Evolutionary conservation across 2,888 invertebrate species (phyloP), one percentile per base, ranked within the genome.

Genomic region (Eumerus sabulonum): DNA sequence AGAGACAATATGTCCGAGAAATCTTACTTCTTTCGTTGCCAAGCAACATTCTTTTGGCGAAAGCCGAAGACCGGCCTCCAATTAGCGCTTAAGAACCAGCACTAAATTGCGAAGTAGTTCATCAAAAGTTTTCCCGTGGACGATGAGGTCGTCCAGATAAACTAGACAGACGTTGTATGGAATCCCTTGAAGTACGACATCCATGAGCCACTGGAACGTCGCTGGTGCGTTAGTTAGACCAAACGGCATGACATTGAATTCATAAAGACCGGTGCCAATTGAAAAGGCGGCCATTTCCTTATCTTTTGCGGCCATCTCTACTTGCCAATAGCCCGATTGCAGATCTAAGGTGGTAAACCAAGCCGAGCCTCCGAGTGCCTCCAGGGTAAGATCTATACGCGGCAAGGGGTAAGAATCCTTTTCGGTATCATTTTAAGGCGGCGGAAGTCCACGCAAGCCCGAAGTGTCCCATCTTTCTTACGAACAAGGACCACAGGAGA

Each of bases 231-330:
- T 76, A 27, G 57, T 70, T 3, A 76, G 51, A 40, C 66, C 76
- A 68, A 82, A 82, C 1, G 82, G 82, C 83, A 83, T 84, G 0
- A 84, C 82, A 1, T 74, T 82, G 47, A 84, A 84, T 38, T 63
- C 42, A 51, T 45, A 47, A 9, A 53, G 16, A 7, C 44, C 51
- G 11, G 42, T 44, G 3, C 51, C n/a, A 17, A 45, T 64, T 9
- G 18, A 44, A 35, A 53, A 54, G 0, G 51, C 53, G 11, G 63
- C 19, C 83, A 84, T 83, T 54, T 83, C 73, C 59, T 71, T 67
- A 42, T 84, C 83, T 1, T 56, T 54, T 1, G 56, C 35, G 1
- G 53, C 66, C 4, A 76, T 50, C 16, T 73, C 64, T 1, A 81
- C 63, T 42, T 82, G 73, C 62, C 73, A 73, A 36, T 81, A 82